phyloP scores from a whole-genome alignment of 2,888 invertebrate genomes.

The Mamestra brassicae region DNA sequence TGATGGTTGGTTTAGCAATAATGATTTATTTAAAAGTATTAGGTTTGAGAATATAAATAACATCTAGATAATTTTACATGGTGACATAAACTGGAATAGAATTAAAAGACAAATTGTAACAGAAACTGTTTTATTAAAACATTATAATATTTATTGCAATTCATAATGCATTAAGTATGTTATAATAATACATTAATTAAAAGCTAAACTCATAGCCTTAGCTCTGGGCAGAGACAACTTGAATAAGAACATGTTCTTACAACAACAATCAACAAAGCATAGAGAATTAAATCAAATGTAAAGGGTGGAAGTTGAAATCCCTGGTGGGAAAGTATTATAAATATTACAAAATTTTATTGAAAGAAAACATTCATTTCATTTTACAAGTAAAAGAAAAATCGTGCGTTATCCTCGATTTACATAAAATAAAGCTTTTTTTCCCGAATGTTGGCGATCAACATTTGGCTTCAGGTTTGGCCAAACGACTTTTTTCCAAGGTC shows the following conservation, averaged over 20 bases:
- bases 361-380: neutral
- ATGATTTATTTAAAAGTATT: conserved; percentile 82
- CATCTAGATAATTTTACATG: neutral
- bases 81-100: neutral
- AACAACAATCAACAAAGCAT: conserved; percentile 28
- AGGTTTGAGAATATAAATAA: conserved; percentile 84
- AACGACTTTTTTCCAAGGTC: no score
- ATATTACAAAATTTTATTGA: neutral
- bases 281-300: neutral
- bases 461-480: no score
- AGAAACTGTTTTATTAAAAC: conserved; percentile 36
- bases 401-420: no score
- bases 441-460: no score
- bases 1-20: conserved; percentile 81
- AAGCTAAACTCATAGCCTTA: neutral
- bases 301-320: neutral
- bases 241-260: conserved; percentile 13
- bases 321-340: neutral
- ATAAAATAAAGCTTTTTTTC: neutral
- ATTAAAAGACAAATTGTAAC: conserved; percentile 13
- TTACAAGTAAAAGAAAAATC: neutral
- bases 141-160: conserved; percentile 43
- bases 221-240: neutral
- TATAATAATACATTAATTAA: neutral
- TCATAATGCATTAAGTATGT: conserved; percentile 21